Conservation (phyloP, 2,113 vertebrate genomes). For the Eupsittula cactorum region DNA sequence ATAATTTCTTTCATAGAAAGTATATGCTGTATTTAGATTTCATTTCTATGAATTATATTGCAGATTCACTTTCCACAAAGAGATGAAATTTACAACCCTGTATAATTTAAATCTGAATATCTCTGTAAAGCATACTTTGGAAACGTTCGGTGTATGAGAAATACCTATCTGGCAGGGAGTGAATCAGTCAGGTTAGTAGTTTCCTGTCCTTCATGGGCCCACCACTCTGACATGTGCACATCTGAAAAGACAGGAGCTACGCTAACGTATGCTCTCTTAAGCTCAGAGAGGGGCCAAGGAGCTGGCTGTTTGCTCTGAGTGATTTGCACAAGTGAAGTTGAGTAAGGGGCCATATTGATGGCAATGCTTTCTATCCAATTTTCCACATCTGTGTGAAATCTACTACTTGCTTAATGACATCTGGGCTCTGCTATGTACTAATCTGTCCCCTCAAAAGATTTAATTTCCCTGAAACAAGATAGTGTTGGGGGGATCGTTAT, state of each 20-base stretch:
- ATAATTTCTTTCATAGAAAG: background rate
- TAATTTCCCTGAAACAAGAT: background rate
- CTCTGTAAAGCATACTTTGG: background rate
- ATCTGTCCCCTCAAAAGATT: background rate
- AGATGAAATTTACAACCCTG: background rate
- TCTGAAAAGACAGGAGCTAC: background rate
- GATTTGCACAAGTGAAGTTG: background rate
- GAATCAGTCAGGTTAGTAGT: background rate
- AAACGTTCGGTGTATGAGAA: background rate
- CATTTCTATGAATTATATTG: background rate
- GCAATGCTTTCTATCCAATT: background rate
- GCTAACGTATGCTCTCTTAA: background rate
- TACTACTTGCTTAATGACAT: background rate
- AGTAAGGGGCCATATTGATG: background rate
- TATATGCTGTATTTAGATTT: background rate
- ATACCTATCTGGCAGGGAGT: background rate
- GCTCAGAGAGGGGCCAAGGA: background rate
- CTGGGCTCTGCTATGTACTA: background rate
- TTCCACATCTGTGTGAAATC: background rate
- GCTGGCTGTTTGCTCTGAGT: background rate
- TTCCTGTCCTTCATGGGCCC: background rate
- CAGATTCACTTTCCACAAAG: background rate
- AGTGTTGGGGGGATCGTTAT: background rate
- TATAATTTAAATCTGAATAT: background rate
- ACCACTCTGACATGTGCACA: fast-evolving